A percentile compares a stretch with the other conserved stretches of the same genome.
Conservation (phyloP, 2,113 vertebrate species). For the Chitala chitala region DNA sequence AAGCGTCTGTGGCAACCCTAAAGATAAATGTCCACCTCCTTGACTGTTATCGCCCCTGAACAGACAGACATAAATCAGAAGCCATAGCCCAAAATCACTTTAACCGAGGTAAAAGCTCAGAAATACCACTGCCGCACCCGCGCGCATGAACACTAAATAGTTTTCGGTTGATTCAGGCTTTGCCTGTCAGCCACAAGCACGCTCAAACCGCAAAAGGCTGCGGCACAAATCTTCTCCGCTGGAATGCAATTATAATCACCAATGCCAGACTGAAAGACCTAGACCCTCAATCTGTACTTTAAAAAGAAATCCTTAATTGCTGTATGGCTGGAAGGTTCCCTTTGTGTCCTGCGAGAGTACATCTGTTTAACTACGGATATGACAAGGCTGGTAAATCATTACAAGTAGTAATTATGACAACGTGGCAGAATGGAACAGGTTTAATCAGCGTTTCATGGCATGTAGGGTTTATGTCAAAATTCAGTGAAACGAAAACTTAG, state of each 20-base stretch:
- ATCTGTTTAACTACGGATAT: background rate
- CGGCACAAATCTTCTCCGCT: too few relatives aligned
- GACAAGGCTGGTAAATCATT: background rate
- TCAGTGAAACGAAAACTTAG: too few relatives aligned
- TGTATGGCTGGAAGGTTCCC: background rate
- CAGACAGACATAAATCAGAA: too few relatives aligned
- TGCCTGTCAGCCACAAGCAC: background rate
- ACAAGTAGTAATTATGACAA: background rate
- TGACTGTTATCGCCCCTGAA: too few relatives aligned
- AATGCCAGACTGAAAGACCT: background rate
- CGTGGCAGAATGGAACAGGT: background rate
- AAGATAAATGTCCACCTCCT: too few relatives aligned
- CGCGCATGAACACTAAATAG: slow-evolving; percentile 5
- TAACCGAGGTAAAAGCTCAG: background rate
- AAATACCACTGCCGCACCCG: slow-evolving; percentile 5
- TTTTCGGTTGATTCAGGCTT: background rate
- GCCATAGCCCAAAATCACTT: slow-evolving; percentile 1
- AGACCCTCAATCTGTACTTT: background rate
- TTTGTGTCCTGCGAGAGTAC: background rate
- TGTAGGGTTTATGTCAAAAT: background rate
- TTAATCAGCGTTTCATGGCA: background rate
- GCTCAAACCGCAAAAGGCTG: too few relatives aligned
- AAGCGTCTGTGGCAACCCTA: too few relatives aligned
- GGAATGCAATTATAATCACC: background rate
- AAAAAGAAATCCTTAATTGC: background rate